These are phyloP conservation scores for Marcusenius ussheri DNA, from an alignment of 2,113 vertebrate species.

Conservation along the genomic window DNA sequence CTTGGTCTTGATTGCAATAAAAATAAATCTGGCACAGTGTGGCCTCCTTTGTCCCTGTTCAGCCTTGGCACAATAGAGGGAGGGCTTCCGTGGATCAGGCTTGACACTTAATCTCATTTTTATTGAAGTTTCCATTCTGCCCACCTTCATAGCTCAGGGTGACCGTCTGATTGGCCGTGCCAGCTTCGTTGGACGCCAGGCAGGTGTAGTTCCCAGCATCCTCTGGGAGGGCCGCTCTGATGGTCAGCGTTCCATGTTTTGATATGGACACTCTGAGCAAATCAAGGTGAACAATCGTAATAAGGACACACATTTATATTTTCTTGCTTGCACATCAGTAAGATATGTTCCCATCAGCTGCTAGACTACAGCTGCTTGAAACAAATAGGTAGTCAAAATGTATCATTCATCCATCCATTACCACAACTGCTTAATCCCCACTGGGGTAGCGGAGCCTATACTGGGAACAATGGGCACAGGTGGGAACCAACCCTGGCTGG, in stretches of 20 bases:
- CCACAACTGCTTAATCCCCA: too few relatives aligned
- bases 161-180: slow-evolving; percentile 47
- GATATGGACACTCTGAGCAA: slow-evolving; percentile 49
- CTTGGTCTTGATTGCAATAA: not conserved
- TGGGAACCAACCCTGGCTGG: too few relatives aligned
- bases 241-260: slow-evolving; percentile 65
- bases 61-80: not conserved
- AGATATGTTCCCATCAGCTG: not conserved
- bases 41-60: not conserved
- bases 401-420: too few relatives aligned
- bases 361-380: not conserved
- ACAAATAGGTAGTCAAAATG: not conserved
- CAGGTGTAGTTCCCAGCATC: slow-evolving; percentile 88
- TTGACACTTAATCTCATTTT: not conserved
- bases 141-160: slow-evolving; percentile 58
- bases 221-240: slow-evolving; percentile 65
- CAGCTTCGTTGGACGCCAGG: slow-evolving; percentile 64
- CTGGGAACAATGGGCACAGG: too few relatives aligned
- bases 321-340: not conserved
- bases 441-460: too few relatives aligned
- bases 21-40: not conserved
- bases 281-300: slow-evolving; percentile 26
- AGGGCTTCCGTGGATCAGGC: not conserved
- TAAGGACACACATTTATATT: slow-evolving; percentile 5
- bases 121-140: slow-evolving; percentile 17